Conservation (phyloP, 2,888 invertebrate genomes). For the Acleris literana region DNA sequence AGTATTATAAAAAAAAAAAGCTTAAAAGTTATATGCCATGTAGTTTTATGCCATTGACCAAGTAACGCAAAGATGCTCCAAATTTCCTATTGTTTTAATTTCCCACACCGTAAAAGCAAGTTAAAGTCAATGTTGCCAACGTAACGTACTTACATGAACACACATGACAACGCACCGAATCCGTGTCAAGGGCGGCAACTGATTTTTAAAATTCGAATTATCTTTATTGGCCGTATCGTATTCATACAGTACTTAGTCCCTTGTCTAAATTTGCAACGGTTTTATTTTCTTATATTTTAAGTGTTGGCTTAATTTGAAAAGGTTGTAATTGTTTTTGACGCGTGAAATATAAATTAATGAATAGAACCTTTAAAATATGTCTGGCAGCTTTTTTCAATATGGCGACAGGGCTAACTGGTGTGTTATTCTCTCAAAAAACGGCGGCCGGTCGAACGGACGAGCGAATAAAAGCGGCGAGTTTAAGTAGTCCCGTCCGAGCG, state of each 20-base stretch:
- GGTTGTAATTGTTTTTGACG: constrained; percentile 39
- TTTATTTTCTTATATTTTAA: constrained; percentile 26
- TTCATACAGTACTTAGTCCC: constrained; percentile 19
- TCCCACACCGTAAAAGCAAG: constrained; percentile 24
- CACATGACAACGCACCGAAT: constrained; percentile 63
- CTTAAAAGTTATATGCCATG: neutral
- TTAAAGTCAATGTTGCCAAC: constrained; percentile 42
- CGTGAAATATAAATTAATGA: constrained; percentile 44
- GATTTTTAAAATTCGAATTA: constrained; percentile 68
- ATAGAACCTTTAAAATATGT: constrained; percentile 43
- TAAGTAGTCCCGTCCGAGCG: too few species aligned
- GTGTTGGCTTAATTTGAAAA: constrained; percentile 37
- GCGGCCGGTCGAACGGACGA: too few species aligned
- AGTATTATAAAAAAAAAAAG: too few species aligned
- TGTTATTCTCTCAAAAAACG: too few species aligned
- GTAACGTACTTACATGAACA: constrained; percentile 42
- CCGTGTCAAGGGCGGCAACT: constrained; percentile 73
- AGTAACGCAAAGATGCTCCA: constrained; percentile 5
- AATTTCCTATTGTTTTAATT: constrained; percentile 23
- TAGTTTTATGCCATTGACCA: constrained; percentile 21
- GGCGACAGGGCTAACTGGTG: constrained; percentile 48
- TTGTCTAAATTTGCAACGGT: constrained; percentile 23
- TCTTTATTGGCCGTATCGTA: constrained; percentile 47
- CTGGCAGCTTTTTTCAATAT: constrained; percentile 42
- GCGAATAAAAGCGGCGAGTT: too few species aligned